Evolutionary conservation across 2,113 vertebrate species (phyloP).

Genomic region (Microcebus tavaratra): DNA sequence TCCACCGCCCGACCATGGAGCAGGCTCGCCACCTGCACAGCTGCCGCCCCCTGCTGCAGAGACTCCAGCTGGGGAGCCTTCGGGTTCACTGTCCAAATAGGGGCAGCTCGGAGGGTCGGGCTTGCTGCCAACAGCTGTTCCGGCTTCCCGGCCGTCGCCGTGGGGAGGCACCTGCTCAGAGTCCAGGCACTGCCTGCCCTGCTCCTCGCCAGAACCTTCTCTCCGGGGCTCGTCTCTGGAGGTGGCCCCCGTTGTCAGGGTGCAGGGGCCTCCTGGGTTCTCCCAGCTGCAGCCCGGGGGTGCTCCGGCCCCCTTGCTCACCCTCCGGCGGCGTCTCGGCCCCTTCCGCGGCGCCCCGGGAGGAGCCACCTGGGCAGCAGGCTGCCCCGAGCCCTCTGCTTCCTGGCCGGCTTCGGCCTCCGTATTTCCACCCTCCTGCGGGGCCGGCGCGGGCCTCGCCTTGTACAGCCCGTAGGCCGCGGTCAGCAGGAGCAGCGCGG

Average conservation of each 20-base stretch:
- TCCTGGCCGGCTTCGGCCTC: accelerated
- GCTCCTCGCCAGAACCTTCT: not conserved
- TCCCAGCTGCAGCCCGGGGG: not conserved
- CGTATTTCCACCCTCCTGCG: accelerated
- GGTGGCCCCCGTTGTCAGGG: not conserved
- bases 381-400: not conserved
- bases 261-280: not conserved
- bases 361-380: accelerated
- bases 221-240: not conserved
- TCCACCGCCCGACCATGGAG: accelerated
- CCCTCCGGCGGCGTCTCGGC: not conserved
- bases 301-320: accelerated
- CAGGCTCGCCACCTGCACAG: accelerated
- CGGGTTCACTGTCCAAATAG: not conserved
- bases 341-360: accelerated
- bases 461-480: conserved; percentile 89
- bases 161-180: not conserved
- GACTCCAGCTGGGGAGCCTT: not conserved
- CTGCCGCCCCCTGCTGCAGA: accelerated
- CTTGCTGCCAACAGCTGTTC: not conserved
- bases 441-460: conserved; percentile 75
- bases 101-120: not conserved
- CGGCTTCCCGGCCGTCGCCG: not conserved
- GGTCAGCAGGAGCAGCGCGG: conserved; percentile 88
- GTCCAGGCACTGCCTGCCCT: accelerated